Evolutionary conservation across 1,140 invertebrate species (phyloP).

Genomic region (Eurosta solidaginis): DNA sequence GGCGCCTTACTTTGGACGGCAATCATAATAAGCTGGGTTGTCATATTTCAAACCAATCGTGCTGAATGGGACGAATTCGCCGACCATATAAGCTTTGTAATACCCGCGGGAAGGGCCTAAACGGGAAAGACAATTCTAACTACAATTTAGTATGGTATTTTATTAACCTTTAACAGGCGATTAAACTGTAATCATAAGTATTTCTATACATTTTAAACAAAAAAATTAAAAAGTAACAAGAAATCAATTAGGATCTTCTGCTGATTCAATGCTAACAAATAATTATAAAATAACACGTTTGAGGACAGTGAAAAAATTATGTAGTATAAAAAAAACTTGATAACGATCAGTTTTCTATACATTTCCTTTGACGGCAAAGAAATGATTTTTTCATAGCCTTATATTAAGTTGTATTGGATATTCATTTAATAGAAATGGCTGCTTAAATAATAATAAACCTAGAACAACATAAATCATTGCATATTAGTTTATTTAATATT

Average conservation of each 20-base stretch:
- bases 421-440: no score
- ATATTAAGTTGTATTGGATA: no score
- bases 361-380: no score
- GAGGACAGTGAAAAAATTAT: no score
- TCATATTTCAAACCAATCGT: conserved; percentile 80
- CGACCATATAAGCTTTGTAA: conserved; percentile 84
- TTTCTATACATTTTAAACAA: not conserved
- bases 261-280: no score
- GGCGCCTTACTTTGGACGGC: conserved; percentile 77
- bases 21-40: conserved; percentile 74
- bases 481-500: no score
- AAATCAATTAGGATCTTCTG: not conserved
- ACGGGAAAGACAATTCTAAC: not conserved
- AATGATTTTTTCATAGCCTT: no score
- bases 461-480: no score
- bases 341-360: no score
- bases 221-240: not conserved
- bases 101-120: conserved; percentile 79
- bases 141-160: not conserved
- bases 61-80: conserved; percentile 81
- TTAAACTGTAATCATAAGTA: not conserved
- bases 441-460: no score
- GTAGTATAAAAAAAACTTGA: no score
- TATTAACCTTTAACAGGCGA: not conserved
- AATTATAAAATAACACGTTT: no score